Evolutionary conservation across 2,888 invertebrate species (phyloP), one percentile per base, ranked within the genome.

Genomic region (Molorchus minor): DNA sequence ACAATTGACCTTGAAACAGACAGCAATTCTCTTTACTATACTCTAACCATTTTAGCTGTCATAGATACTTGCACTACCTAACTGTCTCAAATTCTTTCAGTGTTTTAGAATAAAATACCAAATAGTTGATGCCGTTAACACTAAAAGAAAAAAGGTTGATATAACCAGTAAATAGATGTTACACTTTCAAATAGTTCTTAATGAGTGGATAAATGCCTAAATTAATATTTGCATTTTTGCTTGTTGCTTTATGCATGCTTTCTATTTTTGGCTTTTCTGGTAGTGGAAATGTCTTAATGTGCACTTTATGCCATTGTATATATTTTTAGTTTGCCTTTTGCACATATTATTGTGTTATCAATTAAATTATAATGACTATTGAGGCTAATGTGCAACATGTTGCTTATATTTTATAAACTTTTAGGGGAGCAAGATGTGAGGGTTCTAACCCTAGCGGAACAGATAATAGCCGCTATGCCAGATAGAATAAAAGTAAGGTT

Each of bases 391-490:
- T n/a, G n/a, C n/a, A n/a, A n/a, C n/a, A n/a, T n/a, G n/a, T n/a
- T n/a, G n/a, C n/a, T n/a, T n/a, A n/a, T n/a, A n/a, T n/a, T n/a
- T n/a, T n/a, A n/a, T n/a, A n/a, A n/a, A n/a, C n/a, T n/a, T 56
- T 25, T 86, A 92, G 93, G 94, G 90, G 94, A 94, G 81, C 93
- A 94, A 83, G 93, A 94, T 85, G 93, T 91, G 74, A 88, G 93
- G 76, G 95, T 96, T 66, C 86, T 95, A 75, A 96, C 95, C 55
- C 83, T 98, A 77, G 98, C 98, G 53, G 96, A 97, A 80, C 96
- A 98, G 84, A 98, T 98, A 73, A 98, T 98, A 76, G 98, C 97
- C 53, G 98, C 98, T 8, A 94, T 98, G 87, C 98, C 98, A 59
- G 96, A 97, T 71, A 86, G 96, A 75, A 98, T 98, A 79, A 98